phyloP scores from a whole-genome alignment of 2,113 vertebrate genomes.

The Bufo bufo region DNA sequence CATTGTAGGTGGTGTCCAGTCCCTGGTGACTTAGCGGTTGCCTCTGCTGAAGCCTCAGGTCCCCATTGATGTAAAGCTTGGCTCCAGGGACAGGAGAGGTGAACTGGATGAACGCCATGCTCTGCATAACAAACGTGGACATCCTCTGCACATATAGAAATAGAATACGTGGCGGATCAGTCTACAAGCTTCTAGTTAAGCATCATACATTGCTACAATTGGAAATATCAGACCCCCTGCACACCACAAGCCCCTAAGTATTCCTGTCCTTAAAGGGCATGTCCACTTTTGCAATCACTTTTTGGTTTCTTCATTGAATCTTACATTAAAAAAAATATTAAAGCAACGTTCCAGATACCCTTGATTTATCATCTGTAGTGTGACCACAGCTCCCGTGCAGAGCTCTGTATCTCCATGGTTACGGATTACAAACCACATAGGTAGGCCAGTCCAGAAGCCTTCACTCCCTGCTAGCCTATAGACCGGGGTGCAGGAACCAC shows the following conservation, averaged over 20 bases:
- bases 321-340: too few relatives aligned
- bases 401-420: too few relatives aligned
- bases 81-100: constrained; percentile 85
- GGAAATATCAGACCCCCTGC: too few relatives aligned
- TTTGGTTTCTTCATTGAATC: too few relatives aligned
- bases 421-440: too few relatives aligned
- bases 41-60: constrained; percentile 87
- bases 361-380: too few relatives aligned
- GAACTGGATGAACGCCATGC: constrained; percentile 85
- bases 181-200: neutral
- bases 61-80: constrained; percentile 82
- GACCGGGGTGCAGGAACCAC: too few relatives aligned
- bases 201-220: neutral
- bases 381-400: too few relatives aligned
- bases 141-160: constrained; percentile 77
- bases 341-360: too few relatives aligned
- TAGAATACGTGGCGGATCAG: neutral
- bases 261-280: neutral
- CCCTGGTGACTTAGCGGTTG: constrained; percentile 81
- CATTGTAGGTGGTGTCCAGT: constrained; percentile 85
- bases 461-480: too few relatives aligned
- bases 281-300: too few relatives aligned
- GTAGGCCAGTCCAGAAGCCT: too few relatives aligned
- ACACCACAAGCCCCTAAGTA: neutral
- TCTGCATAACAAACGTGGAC: constrained; percentile 93